Evolutionary conservation across 2,888 invertebrate genomes (phyloP), one percentile per base, ranked within the genome.

Genomic region (Saturnia japonica): DNA sequence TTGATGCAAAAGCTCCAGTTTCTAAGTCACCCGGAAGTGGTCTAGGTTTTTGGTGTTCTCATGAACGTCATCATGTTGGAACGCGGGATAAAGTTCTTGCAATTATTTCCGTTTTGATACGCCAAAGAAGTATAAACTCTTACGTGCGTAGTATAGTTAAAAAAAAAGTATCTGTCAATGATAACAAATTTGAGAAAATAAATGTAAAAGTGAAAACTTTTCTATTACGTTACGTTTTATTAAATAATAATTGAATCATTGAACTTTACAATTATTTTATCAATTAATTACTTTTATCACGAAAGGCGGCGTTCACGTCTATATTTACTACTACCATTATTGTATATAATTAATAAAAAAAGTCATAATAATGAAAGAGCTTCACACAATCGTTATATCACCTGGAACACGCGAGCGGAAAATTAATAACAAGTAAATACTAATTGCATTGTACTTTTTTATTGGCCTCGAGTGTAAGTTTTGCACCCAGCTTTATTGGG

Each of bases 381-480:
- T 64, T 64, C 64, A 40, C 64, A 64, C 64, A 40, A n/a, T 64
- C 62, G 34, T 62, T 62, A 62, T 28, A 62, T 62, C 64, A 64
- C 40, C 19, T 64, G 40, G 19, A 40, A 40, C 64, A 40, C 64
- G 64, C 64, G 64, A 64, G n/a, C 34, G 16, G 40, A 40, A 40
- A 40, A 40, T 64, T 64, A 64, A 64, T 64, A 64, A 40, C 9
- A 40, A n/a, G 57, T 64, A n/a, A 19, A n/a, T 64, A 62, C 14
- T 62, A 62, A 64, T 40, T 40, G 64, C 8, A n/a, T 64, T 6
- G 34, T 64, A 40, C 64, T 64, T 40, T 72, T 72, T 68, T 62
- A 68, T 73, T 77, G 82, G 70, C 76, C 73, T n/a, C 73, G 66
- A 71, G 74, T 82, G 82, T 78, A 82, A 71, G 68, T 82, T 83